phyloP scores from a whole-genome alignment of 92 coral and sea anemone species.

The Anthopleura xanthogrammica region DNA sequence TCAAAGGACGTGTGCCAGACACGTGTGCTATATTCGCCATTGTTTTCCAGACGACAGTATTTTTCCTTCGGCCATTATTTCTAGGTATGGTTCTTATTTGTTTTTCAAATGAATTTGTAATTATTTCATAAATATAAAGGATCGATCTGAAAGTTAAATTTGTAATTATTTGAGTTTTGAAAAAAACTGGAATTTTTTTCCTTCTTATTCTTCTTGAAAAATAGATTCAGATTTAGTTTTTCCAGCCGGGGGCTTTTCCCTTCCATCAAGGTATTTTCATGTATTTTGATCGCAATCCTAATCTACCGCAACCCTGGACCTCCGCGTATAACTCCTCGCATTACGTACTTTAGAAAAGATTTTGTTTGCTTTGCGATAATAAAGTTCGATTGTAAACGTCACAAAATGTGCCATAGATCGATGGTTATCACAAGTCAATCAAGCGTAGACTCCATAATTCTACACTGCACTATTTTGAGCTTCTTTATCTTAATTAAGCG shows the following conservation, averaged over 20 bases:
- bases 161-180: background rate
- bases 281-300: background rate
- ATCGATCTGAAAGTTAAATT: background rate
- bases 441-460: background rate
- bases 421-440: background rate
- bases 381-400: slow-evolving; percentile 1
- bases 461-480: background rate
- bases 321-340: background rate
- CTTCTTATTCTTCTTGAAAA: no score
- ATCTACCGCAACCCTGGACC: background rate
- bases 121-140: no score
- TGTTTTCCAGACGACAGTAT: background rate
- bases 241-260: no score
- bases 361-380: background rate
- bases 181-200: no score
- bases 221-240: no score
- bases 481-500: background rate
- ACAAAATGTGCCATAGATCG: slow-evolving; percentile 8
- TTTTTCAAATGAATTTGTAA: background rate
- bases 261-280: no score
- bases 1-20: background rate
- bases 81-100: background rate
- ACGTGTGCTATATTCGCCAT: background rate
- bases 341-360: slow-evolving; percentile 3
- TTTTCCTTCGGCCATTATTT: background rate